Percentiles rank a stretch among this genome's conserved stretches.
Evolutionary conservation across 2,888 invertebrate genomes (phyloP).

Genomic region (Drosophila tripunctata): DNA sequence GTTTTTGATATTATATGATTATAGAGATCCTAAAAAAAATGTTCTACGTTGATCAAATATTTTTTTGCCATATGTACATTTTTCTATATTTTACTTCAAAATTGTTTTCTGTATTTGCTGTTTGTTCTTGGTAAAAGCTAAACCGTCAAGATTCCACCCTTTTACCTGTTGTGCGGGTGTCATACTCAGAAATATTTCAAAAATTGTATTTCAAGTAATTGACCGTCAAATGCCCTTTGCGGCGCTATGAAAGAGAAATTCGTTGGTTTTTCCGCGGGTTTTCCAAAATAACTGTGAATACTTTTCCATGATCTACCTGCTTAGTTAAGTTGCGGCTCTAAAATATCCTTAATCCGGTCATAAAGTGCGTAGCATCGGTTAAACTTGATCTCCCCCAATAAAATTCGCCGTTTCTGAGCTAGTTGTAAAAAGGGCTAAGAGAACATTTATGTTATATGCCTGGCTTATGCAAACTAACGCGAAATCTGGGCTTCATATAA

Average conservation of each 20-base stretch:
- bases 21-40: too few species aligned
- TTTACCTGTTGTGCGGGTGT: background rate
- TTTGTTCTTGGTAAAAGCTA: background rate
- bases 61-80: background rate
- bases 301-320: conserved; percentile 37
- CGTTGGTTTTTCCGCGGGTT: conserved; percentile 52
- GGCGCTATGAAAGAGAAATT: conserved; percentile 42
- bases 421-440: conserved; percentile 6
- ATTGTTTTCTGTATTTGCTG: too few species aligned
- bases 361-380: conserved; percentile 17
- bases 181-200: background rate
- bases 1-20: too few species aligned
- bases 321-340: background rate
- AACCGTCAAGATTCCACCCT: background rate
- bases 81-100: too few species aligned
- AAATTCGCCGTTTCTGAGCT: conserved; percentile 10
- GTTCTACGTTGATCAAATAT: too few species aligned
- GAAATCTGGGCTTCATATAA: conserved; percentile 13
- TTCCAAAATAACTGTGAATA: conserved; percentile 51
- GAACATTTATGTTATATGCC: background rate
- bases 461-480: conserved; percentile 34
- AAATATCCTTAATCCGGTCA: conserved; percentile 5
- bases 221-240: background rate
- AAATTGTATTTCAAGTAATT: conserved; percentile 27
- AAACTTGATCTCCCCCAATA: conserved; percentile 47